Base-by-base conservation (phyloP, 1,140 invertebrate species). In the Battus philenor region DNA sequence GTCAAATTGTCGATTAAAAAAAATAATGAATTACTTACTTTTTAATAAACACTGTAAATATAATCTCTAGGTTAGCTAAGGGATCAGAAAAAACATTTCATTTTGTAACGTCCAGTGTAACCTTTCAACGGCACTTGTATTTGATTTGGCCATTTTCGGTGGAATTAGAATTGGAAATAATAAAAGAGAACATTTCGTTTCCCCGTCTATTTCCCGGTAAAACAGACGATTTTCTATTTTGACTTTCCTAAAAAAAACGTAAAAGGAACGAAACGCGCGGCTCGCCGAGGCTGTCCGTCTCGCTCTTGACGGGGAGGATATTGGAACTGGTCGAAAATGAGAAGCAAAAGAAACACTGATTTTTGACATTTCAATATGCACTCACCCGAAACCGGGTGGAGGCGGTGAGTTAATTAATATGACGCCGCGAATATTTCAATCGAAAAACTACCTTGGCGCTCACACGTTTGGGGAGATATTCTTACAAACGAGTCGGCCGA, bases 301-400 rank as follows among this genome's bases (percentile, higher is more conserved):
- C 70, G 10, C 54, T 59, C 73, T 66, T 81, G 80, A 84, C 77
- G 65, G 67, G 67, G 52, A 75, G 72, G 73, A 77, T 81, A 83
- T 81, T 81, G 80, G 61, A 79, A 69, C 54, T 65, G 66, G 66
- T 72, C 75, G 64, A 78, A 79, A 83, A 81, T 81, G 72, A 78
- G 66, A 75, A 73, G 71, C 52, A 81, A 84, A 84, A 84, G 79
- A 76, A 81, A 84, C 71, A 67, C 62, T 60, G 68, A 74, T 70
- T 72, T 79, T 76, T 79, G 80, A 84, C 80, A 54, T 80, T 82
- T 74, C 78, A 80, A 82, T 84, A 84, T 84, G 74, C 80, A 82
- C 76, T 84, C 80, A 77, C 75, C 78, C 67, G 48, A 55, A 53
- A 46, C 59, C 54, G 57, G 50, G 43, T 48, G 64, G 64, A 62